Evolutionary conservation across 2,797 vertebrate species (phyloP), one percentile per base, ranked within the genome.

Genomic region (Onychomys arenicola): DNA sequence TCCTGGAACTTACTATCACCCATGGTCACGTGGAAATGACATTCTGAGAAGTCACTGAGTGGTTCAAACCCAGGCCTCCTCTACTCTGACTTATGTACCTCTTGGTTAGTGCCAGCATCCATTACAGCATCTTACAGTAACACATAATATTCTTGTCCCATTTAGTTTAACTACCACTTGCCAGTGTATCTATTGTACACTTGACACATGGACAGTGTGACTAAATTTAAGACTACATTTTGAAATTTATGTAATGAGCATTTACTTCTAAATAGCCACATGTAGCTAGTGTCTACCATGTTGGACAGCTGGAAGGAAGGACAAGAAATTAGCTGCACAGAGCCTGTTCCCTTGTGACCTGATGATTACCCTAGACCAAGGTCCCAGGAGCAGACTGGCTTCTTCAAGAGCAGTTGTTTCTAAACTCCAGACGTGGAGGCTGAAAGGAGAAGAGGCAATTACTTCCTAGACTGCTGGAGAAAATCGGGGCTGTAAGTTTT

Each of bases 401-500:
- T 0, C 3, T 40, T 88, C 55, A 1, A 11, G 75, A 91, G 81
- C 78, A 67, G 37, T 82, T 93, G 4, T 17, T 91, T 75, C 78
- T 83, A 63, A 73, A 1, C 1, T 92, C 90, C 67, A 90, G 95
- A 90, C 8, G 84, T 97, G 88, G 81, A 97, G 88, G 87, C 84
- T 75, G 80, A 91, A 49, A 82, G 87, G 57, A 63, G 57, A 95
- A 90, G 93, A 71, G 87, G 37, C 83, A 94, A 78, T 91, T 89
- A 71, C 89, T 97, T 95, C 95, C 78, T 89, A 81, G 97, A 97
- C 94, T 97, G 97, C 46, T 87, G 80, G 89, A 95, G 83, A 90
- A 97, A 97, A 98, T 89, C 81, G 27, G 94, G 11, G 80, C 95
- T 97, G 93, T 46, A 71, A 92, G 94, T 89, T 98, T 98, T 96